A percentile compares a stretch with the other conserved stretches of the same genome.
These are phyloP conservation scores for Steinernema khuongi DNA, from an alignment of 1,140 invertebrate genomes.

Conservation along the genomic window DNA sequence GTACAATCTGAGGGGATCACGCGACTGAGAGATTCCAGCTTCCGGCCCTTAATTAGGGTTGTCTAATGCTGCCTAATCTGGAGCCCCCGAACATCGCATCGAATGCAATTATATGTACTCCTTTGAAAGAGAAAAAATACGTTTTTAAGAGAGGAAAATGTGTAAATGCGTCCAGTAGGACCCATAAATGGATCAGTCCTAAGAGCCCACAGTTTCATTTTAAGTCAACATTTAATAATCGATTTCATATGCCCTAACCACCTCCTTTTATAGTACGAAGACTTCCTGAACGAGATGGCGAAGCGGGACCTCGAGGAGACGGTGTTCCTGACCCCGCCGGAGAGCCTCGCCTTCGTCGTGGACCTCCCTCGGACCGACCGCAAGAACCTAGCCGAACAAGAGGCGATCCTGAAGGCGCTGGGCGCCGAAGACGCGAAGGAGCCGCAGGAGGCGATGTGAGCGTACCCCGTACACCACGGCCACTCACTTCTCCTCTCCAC, in stretches of 20 bases:
- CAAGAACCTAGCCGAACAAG: neutral
- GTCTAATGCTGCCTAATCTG: no score
- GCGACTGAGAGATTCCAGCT: no score
- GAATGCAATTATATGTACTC: no score
- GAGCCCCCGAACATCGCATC: no score
- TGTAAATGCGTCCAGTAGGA: no score
- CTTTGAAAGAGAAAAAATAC: no score
- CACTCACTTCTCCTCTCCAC: neutral
- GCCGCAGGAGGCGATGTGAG: neutral
- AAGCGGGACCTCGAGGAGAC: neutral
- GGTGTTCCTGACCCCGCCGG: slow-evolving; percentile 2
- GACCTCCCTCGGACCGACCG: slow-evolving; percentile 1
- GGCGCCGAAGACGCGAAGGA: neutral
- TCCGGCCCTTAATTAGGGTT: no score
- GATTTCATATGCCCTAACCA: neutral
- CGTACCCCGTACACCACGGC: neutral
- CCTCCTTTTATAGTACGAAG: neutral
- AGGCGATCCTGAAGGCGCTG: neutral
- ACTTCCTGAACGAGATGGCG: slow-evolving; percentile 3
- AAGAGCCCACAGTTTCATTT: no score
- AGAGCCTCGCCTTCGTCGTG: neutral
- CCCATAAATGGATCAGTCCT: no score
- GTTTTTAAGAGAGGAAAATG: no score
- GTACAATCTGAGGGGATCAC: no score
- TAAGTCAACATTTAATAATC: no score